Conservation (phyloP, 2,113 vertebrate species). For the Oxyruncus cristatus region DNA sequence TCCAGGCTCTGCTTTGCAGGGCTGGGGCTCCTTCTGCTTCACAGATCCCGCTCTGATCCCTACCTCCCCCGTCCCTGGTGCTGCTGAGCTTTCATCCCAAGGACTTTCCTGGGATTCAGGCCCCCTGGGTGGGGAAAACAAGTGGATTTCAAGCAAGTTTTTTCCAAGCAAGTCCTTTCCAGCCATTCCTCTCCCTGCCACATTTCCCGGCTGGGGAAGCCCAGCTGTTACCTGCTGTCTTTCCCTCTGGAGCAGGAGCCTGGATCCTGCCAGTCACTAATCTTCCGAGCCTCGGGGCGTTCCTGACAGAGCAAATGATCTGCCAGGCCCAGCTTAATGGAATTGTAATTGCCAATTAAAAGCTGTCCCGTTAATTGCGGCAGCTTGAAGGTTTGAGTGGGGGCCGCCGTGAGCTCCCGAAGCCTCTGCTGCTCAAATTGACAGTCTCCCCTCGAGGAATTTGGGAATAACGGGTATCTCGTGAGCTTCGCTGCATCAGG, state of each 20-base stretch:
- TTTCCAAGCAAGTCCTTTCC: background rate
- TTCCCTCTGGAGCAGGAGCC: background rate
- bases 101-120: background rate
- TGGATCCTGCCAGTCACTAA: background rate
- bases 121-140: background rate
- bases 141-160: background rate
- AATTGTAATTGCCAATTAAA: conserved; percentile 73
- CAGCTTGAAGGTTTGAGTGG: conserved; percentile 26
- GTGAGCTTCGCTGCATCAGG: background rate
- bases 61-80: background rate
- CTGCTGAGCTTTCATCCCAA: background rate
- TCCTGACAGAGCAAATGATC: conserved; percentile 61
- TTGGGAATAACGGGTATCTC: background rate
- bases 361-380: conserved; percentile 65
- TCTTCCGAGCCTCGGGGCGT: conserved; percentile 50
- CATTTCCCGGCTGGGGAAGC: background rate
- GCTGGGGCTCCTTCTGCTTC: background rate
- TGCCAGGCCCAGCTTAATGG: conserved; percentile 63
- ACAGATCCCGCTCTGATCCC: background rate
- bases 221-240: background rate
- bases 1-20: background rate
- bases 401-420: background rate
- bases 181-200: background rate
- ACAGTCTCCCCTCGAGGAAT: background rate
- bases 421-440: background rate